These are phyloP conservation scores for Psittacus erithacus DNA, from an alignment of 2,113 vertebrate species.

Conservation along the genomic window DNA sequence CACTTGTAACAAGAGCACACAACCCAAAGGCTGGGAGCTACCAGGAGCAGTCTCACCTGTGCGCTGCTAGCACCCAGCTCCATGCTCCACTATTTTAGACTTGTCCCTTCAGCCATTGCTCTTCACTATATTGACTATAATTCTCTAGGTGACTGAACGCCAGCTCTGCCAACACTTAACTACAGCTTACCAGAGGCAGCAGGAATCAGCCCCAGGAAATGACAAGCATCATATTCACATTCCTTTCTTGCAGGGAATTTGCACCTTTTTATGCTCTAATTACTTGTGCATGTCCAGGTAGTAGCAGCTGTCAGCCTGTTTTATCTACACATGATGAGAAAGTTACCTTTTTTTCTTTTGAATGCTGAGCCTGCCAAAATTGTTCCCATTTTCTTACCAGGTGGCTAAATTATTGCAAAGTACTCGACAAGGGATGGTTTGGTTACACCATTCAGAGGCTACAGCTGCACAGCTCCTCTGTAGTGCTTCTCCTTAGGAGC, in stretches of 20 bases:
- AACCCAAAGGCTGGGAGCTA: background rate
- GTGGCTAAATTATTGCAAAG: background rate
- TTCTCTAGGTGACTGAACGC: background rate
- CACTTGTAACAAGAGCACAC: background rate
- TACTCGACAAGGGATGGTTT: background rate
- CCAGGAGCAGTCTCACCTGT: background rate
- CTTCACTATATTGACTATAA: background rate
- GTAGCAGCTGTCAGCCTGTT: conserved; percentile 23
- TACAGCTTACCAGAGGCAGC: background rate
- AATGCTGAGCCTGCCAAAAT: conserved; percentile 7
- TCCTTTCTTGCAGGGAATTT: background rate
- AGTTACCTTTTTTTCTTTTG: background rate
- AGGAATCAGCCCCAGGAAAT: background rate
- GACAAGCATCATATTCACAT: background rate
- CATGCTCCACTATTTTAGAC: background rate
- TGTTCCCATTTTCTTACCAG: background rate
- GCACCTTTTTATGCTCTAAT: conserved; percentile 28
- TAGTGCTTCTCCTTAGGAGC: background rate
- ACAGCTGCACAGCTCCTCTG: background rate
- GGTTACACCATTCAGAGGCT: background rate
- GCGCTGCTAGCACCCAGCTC: background rate
- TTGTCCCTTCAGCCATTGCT: background rate
- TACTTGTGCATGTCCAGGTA: background rate
- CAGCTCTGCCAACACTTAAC: background rate
- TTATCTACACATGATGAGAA: background rate